Conservation (phyloP, 2,797 vertebrate genomes). For the Sphenodon punctatus region DNA sequence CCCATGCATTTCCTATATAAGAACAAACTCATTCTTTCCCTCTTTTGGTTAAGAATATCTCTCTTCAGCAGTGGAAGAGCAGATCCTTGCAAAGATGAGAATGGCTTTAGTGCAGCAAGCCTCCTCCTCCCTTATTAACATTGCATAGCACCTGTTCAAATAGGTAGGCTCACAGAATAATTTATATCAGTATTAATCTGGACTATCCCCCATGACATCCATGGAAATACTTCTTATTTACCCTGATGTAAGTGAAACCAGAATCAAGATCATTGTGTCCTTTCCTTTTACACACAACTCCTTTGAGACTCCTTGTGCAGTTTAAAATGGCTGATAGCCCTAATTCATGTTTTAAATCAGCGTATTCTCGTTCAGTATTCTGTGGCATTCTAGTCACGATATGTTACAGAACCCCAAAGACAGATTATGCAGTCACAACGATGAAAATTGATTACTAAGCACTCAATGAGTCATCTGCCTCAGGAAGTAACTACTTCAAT, state of each 20-base stretch:
- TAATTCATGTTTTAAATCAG: conserved; percentile 16
- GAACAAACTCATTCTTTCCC: neutral
- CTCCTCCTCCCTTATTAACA: neutral
- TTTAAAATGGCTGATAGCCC: conserved; percentile 43
- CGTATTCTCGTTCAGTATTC: conserved; percentile 43
- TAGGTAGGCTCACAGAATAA: too few species aligned
- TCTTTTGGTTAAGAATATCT: neutral
- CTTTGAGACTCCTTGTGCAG: neutral
- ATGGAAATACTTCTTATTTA: neutral
- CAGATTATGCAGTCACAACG: conserved; percentile 73
- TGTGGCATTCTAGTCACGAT: conserved; percentile 63
- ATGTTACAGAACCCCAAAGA: conserved; percentile 69
- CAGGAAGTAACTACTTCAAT: conserved; percentile 80
- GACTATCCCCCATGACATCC: neutral
- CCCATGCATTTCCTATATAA: neutral
- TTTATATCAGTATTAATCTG: neutral
- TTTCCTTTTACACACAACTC: neutral
- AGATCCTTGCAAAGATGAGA: neutral
- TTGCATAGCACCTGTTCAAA: too few species aligned
- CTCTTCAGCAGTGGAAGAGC: neutral
- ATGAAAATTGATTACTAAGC: conserved; percentile 82
- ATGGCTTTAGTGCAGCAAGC: neutral
- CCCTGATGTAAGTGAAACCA: neutral
- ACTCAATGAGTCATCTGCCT: conserved; percentile 78
- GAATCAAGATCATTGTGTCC: neutral